phyloP scores from a whole-genome alignment of 2,888 invertebrate species.

The Ischnus inquisitorius region DNA sequence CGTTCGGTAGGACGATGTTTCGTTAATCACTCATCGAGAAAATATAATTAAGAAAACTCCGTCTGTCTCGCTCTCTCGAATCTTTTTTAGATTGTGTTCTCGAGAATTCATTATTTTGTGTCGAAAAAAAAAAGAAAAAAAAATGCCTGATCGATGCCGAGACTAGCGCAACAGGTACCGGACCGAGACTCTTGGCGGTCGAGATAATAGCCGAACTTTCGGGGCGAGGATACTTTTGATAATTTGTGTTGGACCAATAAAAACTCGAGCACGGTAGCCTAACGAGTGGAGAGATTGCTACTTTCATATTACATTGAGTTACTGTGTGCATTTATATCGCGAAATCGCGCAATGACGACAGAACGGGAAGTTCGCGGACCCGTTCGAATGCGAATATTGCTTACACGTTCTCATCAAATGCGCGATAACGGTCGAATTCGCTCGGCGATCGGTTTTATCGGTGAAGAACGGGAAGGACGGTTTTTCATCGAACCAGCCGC shows the following conservation, averaged over 20 bases:
- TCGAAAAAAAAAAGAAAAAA: constrained; percentile 5
- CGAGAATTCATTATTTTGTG: constrained; percentile 42
- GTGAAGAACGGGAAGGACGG: constrained; percentile 49
- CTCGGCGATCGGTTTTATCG: constrained; percentile 43
- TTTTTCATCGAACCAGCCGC: constrained; percentile 72
- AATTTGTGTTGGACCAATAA: not conserved
- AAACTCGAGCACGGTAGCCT: not conserved
- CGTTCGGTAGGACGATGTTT: constrained; percentile 25
- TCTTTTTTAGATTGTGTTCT: constrained; percentile 36
- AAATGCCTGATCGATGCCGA: constrained; percentile 12
- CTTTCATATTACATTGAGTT: not conserved
- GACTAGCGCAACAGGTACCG: constrained; percentile 39
- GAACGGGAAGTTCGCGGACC: constrained; percentile 64
- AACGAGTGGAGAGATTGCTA: not conserved
- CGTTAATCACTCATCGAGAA: constrained; percentile 58
- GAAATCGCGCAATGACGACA: not conserved
- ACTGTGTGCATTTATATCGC: no score
- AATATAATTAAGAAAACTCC: constrained; percentile 34
- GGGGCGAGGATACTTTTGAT: not conserved
- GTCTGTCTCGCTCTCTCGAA: not conserved
- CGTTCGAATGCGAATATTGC: constrained; percentile 56
- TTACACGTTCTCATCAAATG: constrained; percentile 49
- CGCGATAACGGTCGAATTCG: constrained; percentile 61
- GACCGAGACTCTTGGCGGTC: not conserved
- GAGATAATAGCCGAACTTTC: not conserved